These are phyloP conservation scores for Coenobita brevimanus DNA, from an alignment of 1,140 invertebrate genomes.

Conservation along the genomic window DNA sequence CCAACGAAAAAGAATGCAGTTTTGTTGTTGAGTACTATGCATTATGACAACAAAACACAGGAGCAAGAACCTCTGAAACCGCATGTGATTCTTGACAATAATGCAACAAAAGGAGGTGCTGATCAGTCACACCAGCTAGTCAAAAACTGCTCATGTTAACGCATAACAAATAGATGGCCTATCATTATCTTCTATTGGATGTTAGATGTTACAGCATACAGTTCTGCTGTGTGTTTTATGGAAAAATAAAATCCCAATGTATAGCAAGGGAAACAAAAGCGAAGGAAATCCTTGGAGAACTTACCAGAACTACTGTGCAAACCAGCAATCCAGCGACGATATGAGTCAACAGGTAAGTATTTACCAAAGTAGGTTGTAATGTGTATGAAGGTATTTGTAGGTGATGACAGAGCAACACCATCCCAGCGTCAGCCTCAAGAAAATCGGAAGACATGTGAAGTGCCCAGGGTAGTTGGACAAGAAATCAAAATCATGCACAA, in stretches of 20 bases:
- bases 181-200: conserved; percentile 1
- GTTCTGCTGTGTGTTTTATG: neutral
- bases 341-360: neutral
- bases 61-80: too few species aligned
- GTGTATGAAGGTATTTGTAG: neutral
- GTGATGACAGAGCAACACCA: neutral
- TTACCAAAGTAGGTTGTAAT: neutral
- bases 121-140: neutral
- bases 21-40: too few species aligned
- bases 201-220: neutral
- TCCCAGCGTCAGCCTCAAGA: conserved; percentile 6
- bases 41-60: too few species aligned
- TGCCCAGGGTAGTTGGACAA: neutral
- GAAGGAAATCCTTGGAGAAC: neutral
- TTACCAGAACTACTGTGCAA: neutral
- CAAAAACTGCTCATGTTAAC: neutral
- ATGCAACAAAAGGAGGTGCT: too few species aligned
- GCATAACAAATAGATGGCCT: conserved; percentile 5
- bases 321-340: neutral
- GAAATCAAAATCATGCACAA: neutral
- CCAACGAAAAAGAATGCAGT: too few species aligned
- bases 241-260: neutral
- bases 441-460: neutral
- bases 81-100: too few species aligned
- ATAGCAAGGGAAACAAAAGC: neutral